Conservation (phyloP, 2,797 vertebrate genomes). For the Lithobates pipiens region DNA sequence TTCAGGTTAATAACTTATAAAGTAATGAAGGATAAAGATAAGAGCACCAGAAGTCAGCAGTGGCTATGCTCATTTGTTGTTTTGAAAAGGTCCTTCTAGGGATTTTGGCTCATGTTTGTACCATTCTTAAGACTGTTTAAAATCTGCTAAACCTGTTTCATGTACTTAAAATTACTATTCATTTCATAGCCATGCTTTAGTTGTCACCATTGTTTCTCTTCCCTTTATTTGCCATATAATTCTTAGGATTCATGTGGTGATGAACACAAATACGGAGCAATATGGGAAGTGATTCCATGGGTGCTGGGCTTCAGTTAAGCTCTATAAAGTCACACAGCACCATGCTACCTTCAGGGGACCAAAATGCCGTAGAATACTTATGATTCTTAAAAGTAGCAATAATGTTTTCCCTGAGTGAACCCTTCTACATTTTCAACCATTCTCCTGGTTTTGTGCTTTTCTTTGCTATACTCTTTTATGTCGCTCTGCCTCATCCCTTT, state of each 20-base stretch:
- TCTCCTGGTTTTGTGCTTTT: neutral
- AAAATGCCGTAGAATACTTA: neutral
- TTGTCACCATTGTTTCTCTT: neutral
- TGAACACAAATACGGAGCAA: neutral
- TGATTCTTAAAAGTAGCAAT: too few species aligned
- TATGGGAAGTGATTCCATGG: neutral
- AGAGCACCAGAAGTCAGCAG: too few species aligned
- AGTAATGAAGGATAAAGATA: too few species aligned
- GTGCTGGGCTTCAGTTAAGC: neutral
- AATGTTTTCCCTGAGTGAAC: neutral
- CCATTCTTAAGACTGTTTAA: too few species aligned
- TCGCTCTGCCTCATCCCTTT: neutral
- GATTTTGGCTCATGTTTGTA: too few species aligned
- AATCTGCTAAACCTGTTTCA: too few species aligned
- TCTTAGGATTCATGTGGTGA: neutral
- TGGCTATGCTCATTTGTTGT: too few species aligned
- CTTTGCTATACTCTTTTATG: too few species aligned
- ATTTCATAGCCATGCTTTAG: neutral
- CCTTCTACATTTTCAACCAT: neutral
- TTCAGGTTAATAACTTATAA: too few species aligned
- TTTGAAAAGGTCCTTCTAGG: too few species aligned
- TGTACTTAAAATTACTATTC: neutral
- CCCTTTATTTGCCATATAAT: neutral
- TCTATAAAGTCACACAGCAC: neutral
- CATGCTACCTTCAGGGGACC: neutral